phyloP scores from a whole-genome alignment of 2,888 invertebrate genomes.

The Campoplex nolae region DNA sequence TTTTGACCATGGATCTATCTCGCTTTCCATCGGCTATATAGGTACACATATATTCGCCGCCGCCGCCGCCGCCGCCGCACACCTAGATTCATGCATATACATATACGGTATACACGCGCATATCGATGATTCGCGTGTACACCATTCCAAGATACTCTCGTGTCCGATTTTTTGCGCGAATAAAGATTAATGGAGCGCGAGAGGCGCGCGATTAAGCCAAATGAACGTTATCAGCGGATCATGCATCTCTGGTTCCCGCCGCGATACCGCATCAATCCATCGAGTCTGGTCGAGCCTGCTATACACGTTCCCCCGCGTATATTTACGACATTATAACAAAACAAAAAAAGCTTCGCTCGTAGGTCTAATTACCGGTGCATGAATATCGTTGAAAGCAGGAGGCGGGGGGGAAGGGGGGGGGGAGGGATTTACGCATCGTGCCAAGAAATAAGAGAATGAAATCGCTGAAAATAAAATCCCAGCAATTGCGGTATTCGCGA shows the following conservation, averaged over 20 bases:
- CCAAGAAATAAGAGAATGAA: neutral
- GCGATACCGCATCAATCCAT: conserved; percentile 1
- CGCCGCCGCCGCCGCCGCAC: neutral
- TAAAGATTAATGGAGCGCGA: conserved; percentile 51
- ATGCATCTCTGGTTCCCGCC: conserved; percentile 22
- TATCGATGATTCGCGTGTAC: neutral
- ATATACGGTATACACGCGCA: neutral
- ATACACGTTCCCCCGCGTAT: neutral
- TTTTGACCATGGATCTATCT: conserved; percentile 58
- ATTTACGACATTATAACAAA: neutral
- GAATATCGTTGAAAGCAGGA: conserved; percentile 26
- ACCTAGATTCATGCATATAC: neutral
- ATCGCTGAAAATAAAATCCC: conserved; percentile 16
- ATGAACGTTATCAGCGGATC: conserved; percentile 51
- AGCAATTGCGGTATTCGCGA: neutral
- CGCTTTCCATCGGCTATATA: conserved; percentile 50
- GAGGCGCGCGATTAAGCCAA: conserved; percentile 37
- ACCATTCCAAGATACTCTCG: no score
- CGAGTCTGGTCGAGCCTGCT: neutral
- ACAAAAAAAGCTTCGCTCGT: neutral
- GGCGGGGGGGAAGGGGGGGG: no score
- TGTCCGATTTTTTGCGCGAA: no score
- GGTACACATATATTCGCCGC: neutral
- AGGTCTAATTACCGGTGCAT: neutral
- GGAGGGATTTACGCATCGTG: neutral